Conservation (phyloP, 1,140 invertebrate species). For the Platyura marginata region DNA sequence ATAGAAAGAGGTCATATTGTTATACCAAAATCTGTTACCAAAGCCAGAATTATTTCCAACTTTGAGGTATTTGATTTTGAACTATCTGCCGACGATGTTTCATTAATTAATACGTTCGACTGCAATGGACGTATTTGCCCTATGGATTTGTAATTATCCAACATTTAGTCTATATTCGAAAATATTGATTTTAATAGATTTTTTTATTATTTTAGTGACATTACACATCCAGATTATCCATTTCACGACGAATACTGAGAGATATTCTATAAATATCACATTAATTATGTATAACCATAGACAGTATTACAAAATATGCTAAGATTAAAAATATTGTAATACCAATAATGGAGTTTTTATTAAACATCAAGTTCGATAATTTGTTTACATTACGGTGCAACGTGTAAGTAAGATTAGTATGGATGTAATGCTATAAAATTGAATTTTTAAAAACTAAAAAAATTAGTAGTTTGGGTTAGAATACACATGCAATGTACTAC, state of each 20-base stretch:
- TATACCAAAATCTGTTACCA: conserved; percentile 42
- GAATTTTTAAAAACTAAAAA: too few relatives aligned
- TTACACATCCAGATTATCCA: conserved; percentile 23
- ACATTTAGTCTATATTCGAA: neutral
- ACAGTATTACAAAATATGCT: too few relatives aligned
- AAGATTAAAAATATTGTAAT: too few relatives aligned
- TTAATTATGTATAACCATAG: too few relatives aligned
- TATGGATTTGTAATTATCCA: conserved; percentile 23
- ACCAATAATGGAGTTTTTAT: too few relatives aligned
- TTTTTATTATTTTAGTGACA: conserved; percentile 5
- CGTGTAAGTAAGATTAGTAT: too few relatives aligned
- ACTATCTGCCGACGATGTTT: conserved; percentile 33
- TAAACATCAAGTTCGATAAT: too few relatives aligned
- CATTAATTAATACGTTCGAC: conserved; percentile 18
- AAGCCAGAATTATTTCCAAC: conserved; percentile 47
- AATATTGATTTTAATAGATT: neutral
- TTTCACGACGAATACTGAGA: conserved; percentile 27
- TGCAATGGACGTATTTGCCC: conserved; percentile 28
- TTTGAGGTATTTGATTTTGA: conserved; percentile 53
- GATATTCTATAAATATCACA: too few relatives aligned
- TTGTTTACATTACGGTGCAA: too few relatives aligned
- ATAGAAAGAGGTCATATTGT: conserved; percentile 40
- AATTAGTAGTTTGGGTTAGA: too few relatives aligned
- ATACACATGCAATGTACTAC: too few relatives aligned
- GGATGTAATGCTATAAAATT: too few relatives aligned